Evolutionary conservation across 53 echinoderm and acorn worm species (phyloP).

Genomic region (Paracentrotus lividus): DNA sequence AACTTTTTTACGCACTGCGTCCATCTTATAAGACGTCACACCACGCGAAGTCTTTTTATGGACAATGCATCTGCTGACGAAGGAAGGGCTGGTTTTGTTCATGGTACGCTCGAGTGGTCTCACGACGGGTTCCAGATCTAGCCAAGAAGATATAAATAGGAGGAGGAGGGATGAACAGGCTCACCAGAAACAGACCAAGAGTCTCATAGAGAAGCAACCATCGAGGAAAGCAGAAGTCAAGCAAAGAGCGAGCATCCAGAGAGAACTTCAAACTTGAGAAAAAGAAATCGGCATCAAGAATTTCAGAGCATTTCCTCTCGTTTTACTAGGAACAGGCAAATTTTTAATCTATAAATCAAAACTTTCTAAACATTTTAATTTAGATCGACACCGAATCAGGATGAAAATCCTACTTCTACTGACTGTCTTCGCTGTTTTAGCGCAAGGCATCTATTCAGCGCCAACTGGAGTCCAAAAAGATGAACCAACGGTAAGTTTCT

Average conservation of each 20-base stretch:
- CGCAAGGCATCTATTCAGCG: not conserved
- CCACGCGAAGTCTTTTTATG: not conserved
- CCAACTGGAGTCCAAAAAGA: not conserved
- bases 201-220: not conserved
- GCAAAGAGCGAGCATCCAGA: not conserved
- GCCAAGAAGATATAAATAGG: conserved; percentile 6
- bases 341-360: not conserved
- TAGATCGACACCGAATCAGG: not conserved
- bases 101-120: conserved; percentile 29
- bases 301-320: not conserved
- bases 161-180: not conserved
- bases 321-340: not conserved
- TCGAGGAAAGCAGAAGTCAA: not conserved
- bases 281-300: not conserved
- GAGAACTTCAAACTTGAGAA: not conserved
- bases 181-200: conserved; percentile 30
- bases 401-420: conserved; percentile 32
- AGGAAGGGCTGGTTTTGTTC: not conserved
- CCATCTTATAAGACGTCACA: conserved; percentile 39
- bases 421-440: conserved; percentile 28
- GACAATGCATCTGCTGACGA: not conserved
- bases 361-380: not conserved
- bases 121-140: no score
- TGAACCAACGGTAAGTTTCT: conserved; percentile 5
- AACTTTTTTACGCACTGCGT: no score